These are phyloP conservation scores for Calvadosia cruxmelitensis DNA, from an alignment of 30 jellyfish, hydroid and myxozoan species.

Conservation along the genomic window DNA sequence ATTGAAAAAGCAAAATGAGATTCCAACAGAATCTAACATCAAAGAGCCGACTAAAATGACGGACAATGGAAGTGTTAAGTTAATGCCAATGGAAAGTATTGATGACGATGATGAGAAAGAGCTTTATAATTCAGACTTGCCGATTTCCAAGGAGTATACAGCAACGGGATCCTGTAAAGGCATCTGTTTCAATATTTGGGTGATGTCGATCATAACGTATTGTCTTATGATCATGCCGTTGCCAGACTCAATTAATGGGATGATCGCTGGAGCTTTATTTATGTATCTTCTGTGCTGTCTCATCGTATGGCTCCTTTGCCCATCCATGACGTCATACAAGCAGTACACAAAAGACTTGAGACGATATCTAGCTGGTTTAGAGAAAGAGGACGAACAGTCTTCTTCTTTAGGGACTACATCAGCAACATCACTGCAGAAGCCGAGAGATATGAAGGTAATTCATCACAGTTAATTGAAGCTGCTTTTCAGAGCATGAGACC, in stretches of 20 bases:
- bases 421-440: constrained; percentile 61
- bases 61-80: background rate
- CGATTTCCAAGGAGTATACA: no score
- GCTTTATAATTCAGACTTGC: background rate
- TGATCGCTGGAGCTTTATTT: constrained; percentile 39
- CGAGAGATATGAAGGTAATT: constrained; percentile 87
- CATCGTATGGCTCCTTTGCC: constrained; percentile 64
- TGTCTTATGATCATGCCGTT: background rate
- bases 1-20: background rate
- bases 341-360: constrained; percentile 61
- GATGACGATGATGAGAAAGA: background rate
- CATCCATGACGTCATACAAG: constrained; percentile 70
- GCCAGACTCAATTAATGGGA: constrained; percentile 11
- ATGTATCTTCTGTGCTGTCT: constrained; percentile 70
- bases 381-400: constrained; percentile 12
- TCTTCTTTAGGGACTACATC: constrained; percentile 22
- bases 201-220: background rate
- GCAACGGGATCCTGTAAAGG: background rate
- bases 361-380: constrained; percentile 33
- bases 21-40: no score
- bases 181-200: background rate
- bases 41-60: background rate
- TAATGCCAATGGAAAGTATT: background rate
- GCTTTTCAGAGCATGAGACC: no score
- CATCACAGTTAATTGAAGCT: no score